Evolutionary conservation across 2,888 invertebrate species (phyloP).

Genomic region (Meandrusa payeni): DNA sequence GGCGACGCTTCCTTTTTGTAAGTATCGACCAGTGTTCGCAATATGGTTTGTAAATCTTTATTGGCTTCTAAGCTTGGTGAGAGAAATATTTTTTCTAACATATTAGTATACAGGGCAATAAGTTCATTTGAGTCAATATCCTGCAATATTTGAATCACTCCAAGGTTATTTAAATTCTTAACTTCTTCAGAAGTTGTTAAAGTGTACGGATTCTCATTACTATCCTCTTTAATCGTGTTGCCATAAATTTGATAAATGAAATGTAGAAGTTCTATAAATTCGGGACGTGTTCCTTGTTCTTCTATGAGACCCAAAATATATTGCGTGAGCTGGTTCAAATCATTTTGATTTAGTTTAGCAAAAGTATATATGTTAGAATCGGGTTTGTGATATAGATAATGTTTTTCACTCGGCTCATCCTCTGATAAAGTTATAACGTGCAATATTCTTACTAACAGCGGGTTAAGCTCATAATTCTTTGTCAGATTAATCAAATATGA

Average conservation of each 20-base stretch:
- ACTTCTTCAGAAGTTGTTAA: slow-evolving; percentile 11
- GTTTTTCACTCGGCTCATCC: not conserved
- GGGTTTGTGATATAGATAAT: not conserved
- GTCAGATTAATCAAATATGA: slow-evolving; percentile 4
- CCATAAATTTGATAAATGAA: slow-evolving; percentile 12
- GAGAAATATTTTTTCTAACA: slow-evolving; percentile 2
- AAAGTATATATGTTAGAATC: slow-evolving; percentile 4
- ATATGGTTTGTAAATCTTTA: not conserved
- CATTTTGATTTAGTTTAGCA: slow-evolving; percentile 1
- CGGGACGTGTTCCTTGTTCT: not conserved
- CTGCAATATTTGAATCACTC: not conserved
- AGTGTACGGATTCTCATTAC: not conserved
- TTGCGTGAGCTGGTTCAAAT: slow-evolving; percentile 1
- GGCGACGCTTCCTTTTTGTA: slow-evolving; percentile 6
- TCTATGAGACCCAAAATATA: slow-evolving; percentile 6
- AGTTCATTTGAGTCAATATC: slow-evolving; percentile 3
- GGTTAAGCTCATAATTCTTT: slow-evolving; percentile 1
- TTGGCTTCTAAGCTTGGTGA: not conserved
- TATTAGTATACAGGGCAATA: not conserved
- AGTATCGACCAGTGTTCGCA: slow-evolving; percentile 3
- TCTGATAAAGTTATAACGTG: not conserved
- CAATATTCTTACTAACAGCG: slow-evolving; percentile 8
- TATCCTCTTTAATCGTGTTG: not conserved
- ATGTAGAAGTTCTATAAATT: slow-evolving; percentile 8
- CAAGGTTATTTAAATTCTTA: not conserved